Evolutionary conservation across 1,140 invertebrate species (phyloP), one percentile per base, ranked within the genome.

Genomic region (Psix sp.): DNA sequence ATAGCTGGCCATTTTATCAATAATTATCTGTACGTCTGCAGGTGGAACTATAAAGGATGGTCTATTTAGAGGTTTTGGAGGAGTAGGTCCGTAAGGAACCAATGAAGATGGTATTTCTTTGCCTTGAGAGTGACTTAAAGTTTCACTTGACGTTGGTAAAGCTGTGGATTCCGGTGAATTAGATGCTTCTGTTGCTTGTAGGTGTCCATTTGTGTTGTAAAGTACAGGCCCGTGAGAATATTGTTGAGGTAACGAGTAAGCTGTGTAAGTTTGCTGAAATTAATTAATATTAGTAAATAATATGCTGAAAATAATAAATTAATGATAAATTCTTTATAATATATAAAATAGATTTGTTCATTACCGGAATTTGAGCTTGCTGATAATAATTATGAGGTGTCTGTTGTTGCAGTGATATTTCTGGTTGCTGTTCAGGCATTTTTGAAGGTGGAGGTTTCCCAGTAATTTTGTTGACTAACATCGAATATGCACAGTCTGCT

Each of bases 1-100:
- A 82, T 98, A 98, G 54, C 92, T 92, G 1, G 96, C 96, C 92
- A 98, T 97, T 88, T 98, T 97, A 82, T 98, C 96, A 42, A 99
- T 95, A 5, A 98, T 94, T 31, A 94, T 90, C 80, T 94, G 92
- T 4, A 95, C 87, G 52, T 96, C 94, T 6, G 92, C 91, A 0
- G 95, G 92, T 11, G 94, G 94, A 5, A 90, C 86, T 13, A 89
- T 87, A 18, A 92, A 89, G 0, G 86, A 85, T 0, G 88, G 86
- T 26, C 85, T 80, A 11, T 80, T 87, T 0, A 87, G 51, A 17
- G 85, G 84, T 45, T 87, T 87, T 2, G 84, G 82, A 0, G 80
- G 76, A 2, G 82, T 82, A n/a, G 83, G 74, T 1, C 85, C 85
- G 10, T 87, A 87, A 0, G 86, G 84, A 17, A 87, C 86, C n/a